These are phyloP conservation scores for Clarias gariepinus DNA, from an alignment of 2,113 vertebrate genomes.

Conservation along the genomic window DNA sequence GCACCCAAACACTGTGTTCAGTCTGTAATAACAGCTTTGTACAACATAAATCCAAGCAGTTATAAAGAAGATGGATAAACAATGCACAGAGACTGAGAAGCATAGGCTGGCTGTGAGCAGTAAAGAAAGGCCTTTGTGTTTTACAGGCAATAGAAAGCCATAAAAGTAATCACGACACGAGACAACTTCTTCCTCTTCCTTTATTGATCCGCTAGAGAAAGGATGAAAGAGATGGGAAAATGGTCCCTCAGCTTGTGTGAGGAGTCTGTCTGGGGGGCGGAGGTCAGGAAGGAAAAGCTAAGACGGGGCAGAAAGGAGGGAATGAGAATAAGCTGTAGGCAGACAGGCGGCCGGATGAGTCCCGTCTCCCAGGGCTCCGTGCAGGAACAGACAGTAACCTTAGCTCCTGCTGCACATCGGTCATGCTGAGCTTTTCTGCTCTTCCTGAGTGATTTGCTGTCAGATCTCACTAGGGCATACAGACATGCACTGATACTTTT, in stretches of 20 bases:
- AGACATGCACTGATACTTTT: neutral
- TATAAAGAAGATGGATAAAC: neutral
- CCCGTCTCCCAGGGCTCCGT: constrained; percentile 7
- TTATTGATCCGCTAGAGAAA: neutral
- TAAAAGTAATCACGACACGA: constrained; percentile 11
- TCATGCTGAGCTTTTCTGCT: constrained; percentile 37
- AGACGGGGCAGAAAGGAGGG: neutral
- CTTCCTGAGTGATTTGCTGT: constrained; percentile 50
- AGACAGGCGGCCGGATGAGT: constrained; percentile 27
- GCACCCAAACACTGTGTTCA: neutral
- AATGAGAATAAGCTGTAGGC: constrained; percentile 4
- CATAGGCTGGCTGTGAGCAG: neutral
- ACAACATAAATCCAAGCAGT: neutral
- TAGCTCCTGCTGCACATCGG: constrained; percentile 37
- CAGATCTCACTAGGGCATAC: constrained; percentile 31
- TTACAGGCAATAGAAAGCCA: neutral
- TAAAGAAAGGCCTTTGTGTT: neutral
- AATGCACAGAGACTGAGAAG: neutral
- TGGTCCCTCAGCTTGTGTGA: neutral
- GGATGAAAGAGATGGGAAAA: neutral
- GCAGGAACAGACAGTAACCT: constrained; percentile 37
- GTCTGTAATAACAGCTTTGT: constrained; percentile 4
- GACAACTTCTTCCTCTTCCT: neutral
- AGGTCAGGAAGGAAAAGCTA: neutral
- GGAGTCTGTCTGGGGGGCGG: neutral